Evolutionary conservation across 2,888 invertebrate genomes (phyloP).

Genomic region (Stegana nigrithorax): DNA sequence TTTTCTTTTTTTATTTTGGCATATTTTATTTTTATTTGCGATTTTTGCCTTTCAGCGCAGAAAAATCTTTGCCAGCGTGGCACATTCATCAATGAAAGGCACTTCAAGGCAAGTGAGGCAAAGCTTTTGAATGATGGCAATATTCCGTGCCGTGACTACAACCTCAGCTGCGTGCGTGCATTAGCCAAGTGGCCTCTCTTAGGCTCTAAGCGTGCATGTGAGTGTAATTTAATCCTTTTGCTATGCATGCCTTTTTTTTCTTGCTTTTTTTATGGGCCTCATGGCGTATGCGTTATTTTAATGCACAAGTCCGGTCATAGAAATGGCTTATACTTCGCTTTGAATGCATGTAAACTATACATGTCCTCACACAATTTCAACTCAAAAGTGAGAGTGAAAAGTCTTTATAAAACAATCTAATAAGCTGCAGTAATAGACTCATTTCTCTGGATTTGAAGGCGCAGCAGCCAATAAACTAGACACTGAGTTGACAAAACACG

Average conservation of each 20-base stretch:
- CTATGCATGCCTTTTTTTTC: not conserved
- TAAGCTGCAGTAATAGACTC: too few species aligned
- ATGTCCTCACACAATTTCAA: too few species aligned
- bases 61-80: slow-evolving; percentile 1
- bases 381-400: too few species aligned
- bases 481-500: too few species aligned
- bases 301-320: too few species aligned
- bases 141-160: not conserved
- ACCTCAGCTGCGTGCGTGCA: slow-evolving; percentile 7
- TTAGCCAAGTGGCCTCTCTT: too few species aligned
- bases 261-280: not conserved
- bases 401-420: too few species aligned
- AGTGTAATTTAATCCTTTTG: slow-evolving; percentile 2
- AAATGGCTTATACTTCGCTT: too few species aligned
- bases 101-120: not conserved
- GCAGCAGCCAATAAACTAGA: too few species aligned
- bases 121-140: not conserved
- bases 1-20: not conserved
- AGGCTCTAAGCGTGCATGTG: not conserved
- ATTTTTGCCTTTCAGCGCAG: slow-evolving; percentile 5
- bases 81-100: slow-evolving; percentile 4
- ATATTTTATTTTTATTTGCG: too few species aligned
- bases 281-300: slow-evolving; percentile 7
- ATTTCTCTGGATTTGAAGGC: too few species aligned
- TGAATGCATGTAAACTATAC: too few species aligned